Conservation (phyloP, 2,888 invertebrate species). For the Timema podura region DNA sequence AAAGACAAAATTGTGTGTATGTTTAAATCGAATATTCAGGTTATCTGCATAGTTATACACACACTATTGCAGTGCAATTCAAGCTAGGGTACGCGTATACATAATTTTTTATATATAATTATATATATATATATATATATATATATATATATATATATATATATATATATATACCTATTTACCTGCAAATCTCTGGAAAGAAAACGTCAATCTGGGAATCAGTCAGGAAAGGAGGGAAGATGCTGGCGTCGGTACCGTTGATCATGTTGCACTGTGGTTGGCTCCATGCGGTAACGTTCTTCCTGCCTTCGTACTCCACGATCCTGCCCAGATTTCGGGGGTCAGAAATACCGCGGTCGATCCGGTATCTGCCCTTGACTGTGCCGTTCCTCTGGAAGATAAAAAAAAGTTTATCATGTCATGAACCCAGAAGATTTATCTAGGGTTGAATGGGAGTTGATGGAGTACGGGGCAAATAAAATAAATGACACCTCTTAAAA, state of each 20-base stretch:
- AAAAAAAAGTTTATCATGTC: too few species aligned
- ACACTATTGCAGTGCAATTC: too few species aligned
- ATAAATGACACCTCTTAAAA: too few species aligned
- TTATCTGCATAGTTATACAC: too few species aligned
- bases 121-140: too few species aligned
- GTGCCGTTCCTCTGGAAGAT: slow-evolving; percentile 51
- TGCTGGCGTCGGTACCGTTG: slow-evolving; percentile 54
- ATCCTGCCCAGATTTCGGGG: slow-evolving; percentile 50
- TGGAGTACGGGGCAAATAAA: too few species aligned
- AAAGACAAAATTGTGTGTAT: slow-evolving; percentile 20
- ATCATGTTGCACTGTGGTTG: slow-evolving; percentile 49
- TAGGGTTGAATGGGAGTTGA: too few species aligned
- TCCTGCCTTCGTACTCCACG: slow-evolving; percentile 46
- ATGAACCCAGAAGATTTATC: too few species aligned
- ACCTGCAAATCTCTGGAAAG: slow-evolving; percentile 58
- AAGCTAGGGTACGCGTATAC: too few species aligned
- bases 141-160: too few species aligned
- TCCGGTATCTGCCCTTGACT: slow-evolving; percentile 52
- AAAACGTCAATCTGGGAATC: slow-evolving; percentile 48
- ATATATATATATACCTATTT: slow-evolving; percentile 14
- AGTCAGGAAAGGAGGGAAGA: slow-evolving; percentile 51
- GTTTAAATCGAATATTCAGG: too few species aligned
- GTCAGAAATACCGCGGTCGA: slow-evolving; percentile 52
- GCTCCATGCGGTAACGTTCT: slow-evolving; percentile 40
- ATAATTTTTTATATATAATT: too few species aligned